phyloP scores from a whole-genome alignment of 2,888 invertebrate species.

The Prostheceraeus crozeri region DNA sequence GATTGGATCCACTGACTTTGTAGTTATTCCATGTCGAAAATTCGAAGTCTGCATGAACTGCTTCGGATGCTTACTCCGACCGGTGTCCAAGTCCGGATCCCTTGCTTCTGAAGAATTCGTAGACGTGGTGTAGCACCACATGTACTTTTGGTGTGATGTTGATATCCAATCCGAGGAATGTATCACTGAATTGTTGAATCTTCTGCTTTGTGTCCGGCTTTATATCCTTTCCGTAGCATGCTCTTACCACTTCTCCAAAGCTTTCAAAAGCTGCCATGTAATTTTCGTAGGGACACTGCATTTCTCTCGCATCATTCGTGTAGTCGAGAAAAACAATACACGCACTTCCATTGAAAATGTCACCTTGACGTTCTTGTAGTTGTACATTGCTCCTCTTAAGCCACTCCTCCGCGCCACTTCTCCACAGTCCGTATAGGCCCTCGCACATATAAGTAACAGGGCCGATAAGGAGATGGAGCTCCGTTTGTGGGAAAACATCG shows the following conservation, averaged over 20 bases:
- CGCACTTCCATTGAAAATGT: constrained; percentile 10
- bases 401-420: constrained; percentile 18
- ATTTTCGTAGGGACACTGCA: constrained; percentile 6
- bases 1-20: constrained; percentile 4
- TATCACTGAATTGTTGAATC: not conserved
- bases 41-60: constrained; percentile 12
- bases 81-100: not conserved
- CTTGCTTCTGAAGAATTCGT: not conserved
- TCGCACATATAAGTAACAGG: constrained; percentile 7
- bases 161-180: not conserved
- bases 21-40: constrained; percentile 2
- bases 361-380: constrained; percentile 13
- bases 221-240: constrained; percentile 2
- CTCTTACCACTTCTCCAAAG: not conserved
- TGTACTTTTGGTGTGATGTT: constrained; percentile 16
- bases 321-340: constrained; percentile 1
- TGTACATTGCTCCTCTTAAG: not conserved
- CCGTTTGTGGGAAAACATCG: not conserved
- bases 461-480: constrained; percentile 2
- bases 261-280: constrained; percentile 15
- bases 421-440: not conserved
- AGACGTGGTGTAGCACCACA: not conserved
- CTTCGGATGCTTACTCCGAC: constrained; percentile 21
- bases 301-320: not conserved
- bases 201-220: not conserved